Conservation (phyloP, 2,888 invertebrate species). For the Acanthosepion pharaonis region DNA sequence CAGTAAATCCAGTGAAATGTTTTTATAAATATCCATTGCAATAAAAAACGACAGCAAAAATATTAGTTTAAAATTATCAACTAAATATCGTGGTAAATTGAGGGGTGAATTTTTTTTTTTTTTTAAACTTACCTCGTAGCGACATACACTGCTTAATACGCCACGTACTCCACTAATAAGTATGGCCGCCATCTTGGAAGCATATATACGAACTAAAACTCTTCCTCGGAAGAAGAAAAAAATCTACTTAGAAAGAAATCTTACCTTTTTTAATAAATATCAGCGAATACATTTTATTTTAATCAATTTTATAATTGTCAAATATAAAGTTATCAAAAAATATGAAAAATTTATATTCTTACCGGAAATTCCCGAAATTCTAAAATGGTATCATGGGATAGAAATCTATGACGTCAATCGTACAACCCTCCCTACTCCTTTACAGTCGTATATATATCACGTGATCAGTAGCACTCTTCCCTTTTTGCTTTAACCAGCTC, state of each 20-base stretch:
- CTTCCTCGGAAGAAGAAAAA: not conserved
- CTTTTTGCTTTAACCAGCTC: conserved; percentile 61
- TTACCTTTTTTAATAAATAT: not conserved
- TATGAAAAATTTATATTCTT: not conserved
- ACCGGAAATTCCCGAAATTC: conserved; percentile 39
- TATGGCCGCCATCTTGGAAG: conserved; percentile 41
- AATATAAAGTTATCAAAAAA: not conserved
- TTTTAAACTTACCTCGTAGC: conserved; percentile 35
- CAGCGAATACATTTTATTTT: not conserved
- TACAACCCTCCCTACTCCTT: conserved; percentile 57
- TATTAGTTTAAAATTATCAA: not conserved
- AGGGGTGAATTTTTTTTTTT: not conserved
- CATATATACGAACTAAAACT: not conserved
- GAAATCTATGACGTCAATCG: conserved; percentile 61
- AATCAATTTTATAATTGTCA: not conserved
- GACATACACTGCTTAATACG: not conserved
- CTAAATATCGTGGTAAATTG: not conserved
- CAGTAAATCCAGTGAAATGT: not conserved
- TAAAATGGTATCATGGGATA: conserved; percentile 74
- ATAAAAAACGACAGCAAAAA: not conserved
- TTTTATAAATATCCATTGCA: not conserved
- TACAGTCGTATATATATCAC: conserved; percentile 61
- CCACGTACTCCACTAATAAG: conserved; percentile 42
- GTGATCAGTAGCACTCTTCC: conserved; percentile 59
- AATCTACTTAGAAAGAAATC: not conserved